phyloP scores from a whole-genome alignment of 2,113 vertebrate species.

The Arenaria interpres region DNA sequence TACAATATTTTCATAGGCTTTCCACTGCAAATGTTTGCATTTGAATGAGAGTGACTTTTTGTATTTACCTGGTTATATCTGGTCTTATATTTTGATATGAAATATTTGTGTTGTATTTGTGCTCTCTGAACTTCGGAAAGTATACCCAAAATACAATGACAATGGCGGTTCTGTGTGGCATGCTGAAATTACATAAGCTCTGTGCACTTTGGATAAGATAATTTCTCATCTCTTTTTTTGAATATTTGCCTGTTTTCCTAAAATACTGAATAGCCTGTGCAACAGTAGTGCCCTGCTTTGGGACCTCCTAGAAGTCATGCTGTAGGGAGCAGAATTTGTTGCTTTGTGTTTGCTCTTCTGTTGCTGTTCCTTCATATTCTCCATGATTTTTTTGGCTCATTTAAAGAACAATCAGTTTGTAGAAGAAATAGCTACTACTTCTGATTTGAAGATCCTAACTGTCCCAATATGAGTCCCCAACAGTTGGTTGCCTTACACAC shows the following conservation, averaged over 20 bases:
- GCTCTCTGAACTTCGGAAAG: background rate
- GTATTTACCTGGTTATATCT: background rate
- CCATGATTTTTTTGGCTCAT: background rate
- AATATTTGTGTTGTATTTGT: background rate
- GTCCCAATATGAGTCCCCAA: background rate
- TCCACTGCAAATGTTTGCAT: background rate
- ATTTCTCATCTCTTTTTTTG: background rate
- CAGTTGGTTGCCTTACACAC: background rate
- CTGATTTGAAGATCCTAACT: background rate
- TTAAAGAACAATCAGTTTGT: background rate
- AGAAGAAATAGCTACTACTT: background rate
- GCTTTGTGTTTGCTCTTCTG: background rate
- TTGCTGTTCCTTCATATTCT: background rate
- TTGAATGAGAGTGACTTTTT: background rate
- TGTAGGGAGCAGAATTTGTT: background rate
- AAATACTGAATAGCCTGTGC: background rate
- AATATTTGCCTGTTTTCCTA: background rate
- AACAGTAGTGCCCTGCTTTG: background rate
- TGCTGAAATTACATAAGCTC: background rate
- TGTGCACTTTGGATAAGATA: background rate
- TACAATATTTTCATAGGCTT: background rate
- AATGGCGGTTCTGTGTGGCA: background rate
- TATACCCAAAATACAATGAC: background rate
- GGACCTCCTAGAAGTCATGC: background rate
- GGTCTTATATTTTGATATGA: background rate